phyloP scores from a whole-genome alignment of 2,888 invertebrate genomes.

The Chromoteleia sp. region DNA sequence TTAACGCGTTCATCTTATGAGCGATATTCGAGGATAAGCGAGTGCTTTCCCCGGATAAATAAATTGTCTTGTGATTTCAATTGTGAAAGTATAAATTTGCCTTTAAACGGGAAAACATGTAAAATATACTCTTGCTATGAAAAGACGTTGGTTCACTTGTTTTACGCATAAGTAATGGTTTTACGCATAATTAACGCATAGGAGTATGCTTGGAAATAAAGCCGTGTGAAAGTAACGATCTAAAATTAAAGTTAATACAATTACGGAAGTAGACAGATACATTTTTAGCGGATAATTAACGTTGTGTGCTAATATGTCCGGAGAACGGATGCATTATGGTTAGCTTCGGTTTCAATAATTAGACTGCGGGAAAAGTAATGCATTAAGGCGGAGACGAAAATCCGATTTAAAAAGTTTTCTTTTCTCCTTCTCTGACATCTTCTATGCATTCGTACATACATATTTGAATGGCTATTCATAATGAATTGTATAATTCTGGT shows the following conservation, averaged over 20 bases:
- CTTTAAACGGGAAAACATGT: constrained; percentile 55
- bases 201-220: constrained; percentile 50
- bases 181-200: constrained; percentile 33
- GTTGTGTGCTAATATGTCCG: constrained; percentile 2
- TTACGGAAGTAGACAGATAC: constrained; percentile 11
- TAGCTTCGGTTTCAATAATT: constrained; percentile 10
- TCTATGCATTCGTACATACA: constrained; percentile 16
- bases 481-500: constrained; percentile 29
- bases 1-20: constrained; percentile 27
- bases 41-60: constrained; percentile 13
- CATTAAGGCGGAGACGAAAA: constrained; percentile 13
- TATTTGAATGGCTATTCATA: constrained; percentile 30
- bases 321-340: constrained; percentile 8
- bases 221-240: constrained; percentile 45
- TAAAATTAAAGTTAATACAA: constrained; percentile 38
- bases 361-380: constrained; percentile 2
- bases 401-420: constrained; percentile 21
- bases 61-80: constrained; percentile 60
- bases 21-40: constrained; percentile 14
- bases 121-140: constrained; percentile 55
- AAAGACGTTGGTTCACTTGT: constrained; percentile 41
- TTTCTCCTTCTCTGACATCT: constrained; percentile 10
- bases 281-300: constrained; percentile 22
- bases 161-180: constrained; percentile 33
- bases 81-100: constrained; percentile 67